Evolutionary conservation across 2,797 vertebrate genomes (phyloP).

Genomic region (Gallinago stenura): DNA sequence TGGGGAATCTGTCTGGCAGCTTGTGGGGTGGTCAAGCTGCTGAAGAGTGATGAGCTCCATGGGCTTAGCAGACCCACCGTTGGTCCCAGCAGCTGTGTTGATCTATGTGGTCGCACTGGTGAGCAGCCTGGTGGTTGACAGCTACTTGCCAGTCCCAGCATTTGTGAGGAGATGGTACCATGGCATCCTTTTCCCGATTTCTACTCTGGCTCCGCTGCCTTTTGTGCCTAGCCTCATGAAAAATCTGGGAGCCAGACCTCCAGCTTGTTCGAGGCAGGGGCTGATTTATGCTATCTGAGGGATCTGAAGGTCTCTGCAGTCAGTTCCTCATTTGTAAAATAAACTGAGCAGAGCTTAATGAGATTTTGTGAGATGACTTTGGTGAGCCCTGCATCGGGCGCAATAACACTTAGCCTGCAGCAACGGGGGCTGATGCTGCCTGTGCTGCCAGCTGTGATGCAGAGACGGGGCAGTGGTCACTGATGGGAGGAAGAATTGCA

Average conservation of each 20-base stretch:
- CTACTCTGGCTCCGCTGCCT: not conserved
- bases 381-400: not conserved
- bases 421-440: not conserved
- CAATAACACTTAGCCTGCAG: not conserved
- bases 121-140: not conserved
- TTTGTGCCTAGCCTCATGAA: not conserved
- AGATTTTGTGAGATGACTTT: not conserved
- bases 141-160: rapidly evolving
- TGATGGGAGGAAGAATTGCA: not conserved
- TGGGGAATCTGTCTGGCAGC: not conserved
- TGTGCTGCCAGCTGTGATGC: not conserved
- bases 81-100: not conserved
- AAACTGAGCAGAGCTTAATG: constrained; percentile 8
- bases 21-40: rapidly evolving
- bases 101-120: rapidly evolving
- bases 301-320: not conserved
- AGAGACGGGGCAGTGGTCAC: not conserved
- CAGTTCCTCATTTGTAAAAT: constrained; percentile 26
- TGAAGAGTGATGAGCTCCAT: rapidly evolving
- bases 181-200: not conserved
- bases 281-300: constrained; percentile 9
- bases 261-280: not conserved
- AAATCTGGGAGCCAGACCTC: constrained; percentile 15
- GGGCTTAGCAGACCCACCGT: not conserved
- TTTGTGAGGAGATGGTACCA: rapidly evolving